Evolutionary conservation across 2,888 invertebrate species (phyloP), one percentile per base, ranked within the genome.

Genomic region (Andrena hattorfiana): DNA sequence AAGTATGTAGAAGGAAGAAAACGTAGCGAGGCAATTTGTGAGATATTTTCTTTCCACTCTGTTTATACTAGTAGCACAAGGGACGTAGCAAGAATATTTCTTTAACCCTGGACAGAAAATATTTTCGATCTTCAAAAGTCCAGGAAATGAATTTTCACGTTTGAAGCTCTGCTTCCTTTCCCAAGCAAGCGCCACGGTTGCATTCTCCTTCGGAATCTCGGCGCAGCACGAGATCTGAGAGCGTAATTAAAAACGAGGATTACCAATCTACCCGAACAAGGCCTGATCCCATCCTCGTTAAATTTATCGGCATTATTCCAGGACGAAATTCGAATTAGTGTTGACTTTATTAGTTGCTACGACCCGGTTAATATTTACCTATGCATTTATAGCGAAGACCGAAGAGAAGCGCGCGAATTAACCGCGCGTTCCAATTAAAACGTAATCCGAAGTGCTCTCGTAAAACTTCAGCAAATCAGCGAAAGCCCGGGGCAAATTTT

Each of bases 11-110:
- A 26, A 51, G 20, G 28, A 7, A 13, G 54, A 30, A 42, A 63
- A 54, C 23, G 30, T 56, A 13, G 42, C 30, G n/a, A 23, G 8
- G 56, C 30, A 72, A 72, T 77, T 72, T 77, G 23, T 56, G 13
- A 71, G 30, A 35, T 28, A 71, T 28, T 26, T 30, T 42, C 28
- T 20, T 30, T 35, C 7, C 6, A 42, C 10, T 28, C 63, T 48
- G n/a, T 76, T 71, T 71, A 48, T 51, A 16, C 35, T 60, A 23
- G 16, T 30, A n/a, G 5, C 16, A 16, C 62, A 51, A 28, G 1
- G 30, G 28, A 42, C 8, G 10, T 6, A 2, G 6, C 2, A 4
- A 0, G 42, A 30, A 6, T 59, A 59, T 30, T 23, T 48, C 13
- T 16, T 48, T 8, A 30, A 42, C 28, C 2, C 30, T 16, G 20